Percentiles rank a stretch among this genome's conserved stretches.
These are phyloP conservation scores for Megaptera novaeangliae DNA, from an alignment of 2,113 vertebrate genomes.

Conservation along the genomic window DNA sequence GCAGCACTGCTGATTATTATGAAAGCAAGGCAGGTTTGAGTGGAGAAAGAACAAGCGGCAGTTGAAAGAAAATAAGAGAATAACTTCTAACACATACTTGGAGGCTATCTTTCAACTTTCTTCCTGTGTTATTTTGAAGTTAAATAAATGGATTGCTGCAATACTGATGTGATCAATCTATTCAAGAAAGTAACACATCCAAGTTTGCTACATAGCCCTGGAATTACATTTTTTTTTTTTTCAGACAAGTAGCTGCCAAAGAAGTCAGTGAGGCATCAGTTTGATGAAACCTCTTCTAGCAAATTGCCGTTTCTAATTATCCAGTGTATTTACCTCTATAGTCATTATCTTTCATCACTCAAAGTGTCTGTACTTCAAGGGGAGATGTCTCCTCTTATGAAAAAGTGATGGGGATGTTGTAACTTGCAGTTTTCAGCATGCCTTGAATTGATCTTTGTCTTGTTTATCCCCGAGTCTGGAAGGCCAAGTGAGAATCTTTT, in stretches of 20 bases:
- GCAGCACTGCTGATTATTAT: not conserved
- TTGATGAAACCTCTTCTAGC: slow-evolving; percentile 58
- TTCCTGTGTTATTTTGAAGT: slow-evolving; percentile 18
- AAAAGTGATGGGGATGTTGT: not conserved
- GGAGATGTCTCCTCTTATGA: not conserved
- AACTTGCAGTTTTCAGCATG: not conserved
- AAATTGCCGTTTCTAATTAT: slow-evolving; percentile 27
- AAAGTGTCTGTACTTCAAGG: not conserved
- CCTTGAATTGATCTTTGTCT: slow-evolving; percentile 30
- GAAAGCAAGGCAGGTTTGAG: not conserved
- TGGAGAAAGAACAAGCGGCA: not conserved
- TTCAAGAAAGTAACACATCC: slow-evolving; percentile 34
- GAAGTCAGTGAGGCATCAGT: not conserved
- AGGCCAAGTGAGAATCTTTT: not conserved
- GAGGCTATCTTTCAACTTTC: not conserved
- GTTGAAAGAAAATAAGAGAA: not conserved
- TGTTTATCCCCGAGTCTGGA: not conserved
- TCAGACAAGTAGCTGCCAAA: slow-evolving; percentile 13
- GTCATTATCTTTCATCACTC: not conserved
- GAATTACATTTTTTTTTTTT: slow-evolving; percentile 32
- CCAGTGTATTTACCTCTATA: not conserved
- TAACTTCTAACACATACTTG: not conserved
- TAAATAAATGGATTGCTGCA: not conserved
- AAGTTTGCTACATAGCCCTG: slow-evolving; percentile 21
- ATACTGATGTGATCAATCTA: not conserved